Percentiles rank a stretch among this genome's conserved stretches.
phyloP scores from a whole-genome alignment of 2,888 invertebrate genomes.

The Lycaena phlaeas region DNA sequence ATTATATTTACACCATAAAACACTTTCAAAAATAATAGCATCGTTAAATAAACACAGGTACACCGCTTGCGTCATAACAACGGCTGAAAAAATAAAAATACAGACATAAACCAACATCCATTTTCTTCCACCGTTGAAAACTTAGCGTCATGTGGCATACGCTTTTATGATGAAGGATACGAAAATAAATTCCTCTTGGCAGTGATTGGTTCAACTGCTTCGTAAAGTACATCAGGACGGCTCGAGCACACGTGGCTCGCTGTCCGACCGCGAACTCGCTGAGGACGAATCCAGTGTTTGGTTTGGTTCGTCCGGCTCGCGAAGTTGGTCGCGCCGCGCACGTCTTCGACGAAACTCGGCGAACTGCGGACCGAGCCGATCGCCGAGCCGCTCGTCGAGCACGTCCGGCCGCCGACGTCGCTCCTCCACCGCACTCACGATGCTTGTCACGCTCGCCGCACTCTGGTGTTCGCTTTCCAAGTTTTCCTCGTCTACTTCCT shows the following conservation, averaged over 20 bases:
- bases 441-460: slow-evolving; percentile 39
- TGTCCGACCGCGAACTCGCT: slow-evolving; percentile 7
- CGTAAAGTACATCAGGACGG: slow-evolving; percentile 13
- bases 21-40: too few species aligned
- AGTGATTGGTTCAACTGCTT: too few species aligned
- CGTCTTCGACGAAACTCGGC: slow-evolving; percentile 70
- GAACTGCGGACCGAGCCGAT: slow-evolving; percentile 67
- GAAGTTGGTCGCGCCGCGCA: slow-evolving; percentile 32
- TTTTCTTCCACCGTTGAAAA: too few species aligned
- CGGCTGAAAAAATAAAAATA: too few species aligned
- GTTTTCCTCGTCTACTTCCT: slow-evolving; percentile 81
- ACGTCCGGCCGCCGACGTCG: slow-evolving; percentile 56
- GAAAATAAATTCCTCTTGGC: neutral
- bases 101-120: too few species aligned
- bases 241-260: slow-evolving; percentile 12
- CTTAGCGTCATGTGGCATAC: too few species aligned
- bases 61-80: too few species aligned
- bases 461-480: slow-evolving; percentile 34
- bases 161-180: neutral
- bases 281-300: neutral
- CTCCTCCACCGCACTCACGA: slow-evolving; percentile 42
- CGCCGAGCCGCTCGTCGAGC: slow-evolving; percentile 63
- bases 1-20: too few species aligned
- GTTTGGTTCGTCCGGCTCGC: slow-evolving; percentile 25
- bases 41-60: too few species aligned